Percentiles rank a stretch among this genome's conserved stretches.
These are phyloP conservation scores for Rhinolophus sinicus DNA, from an alignment of 2,113 vertebrate species.

Conservation along the genomic window DNA sequence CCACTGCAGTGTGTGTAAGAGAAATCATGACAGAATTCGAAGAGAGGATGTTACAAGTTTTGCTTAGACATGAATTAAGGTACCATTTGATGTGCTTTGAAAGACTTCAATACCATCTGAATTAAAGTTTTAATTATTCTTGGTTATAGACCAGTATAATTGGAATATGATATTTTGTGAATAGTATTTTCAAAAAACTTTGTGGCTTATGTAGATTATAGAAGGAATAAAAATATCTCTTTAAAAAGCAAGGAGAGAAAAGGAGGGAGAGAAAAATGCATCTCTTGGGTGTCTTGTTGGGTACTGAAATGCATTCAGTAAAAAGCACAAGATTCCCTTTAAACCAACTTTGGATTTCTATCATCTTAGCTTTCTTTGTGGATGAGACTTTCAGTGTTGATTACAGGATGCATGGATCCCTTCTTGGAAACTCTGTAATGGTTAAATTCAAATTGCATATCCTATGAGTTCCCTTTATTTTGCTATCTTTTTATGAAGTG, in stretches of 20 bases:
- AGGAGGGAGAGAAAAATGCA: neutral
- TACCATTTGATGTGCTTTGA: neutral
- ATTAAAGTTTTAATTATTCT: neutral
- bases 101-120: neutral
- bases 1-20: no score
- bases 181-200: neutral
- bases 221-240: neutral
- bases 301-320: neutral
- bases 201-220: neutral
- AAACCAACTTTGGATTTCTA: neutral
- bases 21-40: neutral
- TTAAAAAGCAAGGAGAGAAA: neutral
- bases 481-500: fast-evolving
- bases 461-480: neutral
- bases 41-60: neutral
- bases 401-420: neutral
- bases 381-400: neutral
- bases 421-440: neutral
- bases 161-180: neutral
- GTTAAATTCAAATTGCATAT: neutral
- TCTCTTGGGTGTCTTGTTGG: neutral
- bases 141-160: neutral
- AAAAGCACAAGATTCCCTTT: neutral
- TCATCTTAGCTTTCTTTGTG: neutral
- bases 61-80: neutral